Evolutionary conservation across 2,113 vertebrate genomes (phyloP).

Genomic region (Mionectes macconnelli): DNA sequence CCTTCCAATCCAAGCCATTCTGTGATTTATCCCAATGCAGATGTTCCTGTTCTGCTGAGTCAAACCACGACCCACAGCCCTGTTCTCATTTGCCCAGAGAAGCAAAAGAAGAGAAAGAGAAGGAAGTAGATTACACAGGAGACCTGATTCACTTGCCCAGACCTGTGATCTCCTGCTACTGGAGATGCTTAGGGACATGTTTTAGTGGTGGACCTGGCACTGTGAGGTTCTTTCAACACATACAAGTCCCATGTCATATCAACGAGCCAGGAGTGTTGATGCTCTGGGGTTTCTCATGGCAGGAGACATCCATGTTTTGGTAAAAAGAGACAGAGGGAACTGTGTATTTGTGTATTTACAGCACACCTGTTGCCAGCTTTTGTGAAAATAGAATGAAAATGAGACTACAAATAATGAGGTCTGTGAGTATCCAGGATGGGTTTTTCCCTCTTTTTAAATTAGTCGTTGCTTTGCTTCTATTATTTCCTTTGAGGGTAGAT

Average conservation of each 20-base stretch:
- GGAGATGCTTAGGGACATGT: not conserved
- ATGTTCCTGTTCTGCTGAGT: not conserved
- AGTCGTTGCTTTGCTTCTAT: not conserved
- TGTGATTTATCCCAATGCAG: not conserved
- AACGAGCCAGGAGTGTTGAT: not conserved
- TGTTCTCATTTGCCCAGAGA: no score
- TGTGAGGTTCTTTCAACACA: not conserved
- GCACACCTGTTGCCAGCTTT: not conserved
- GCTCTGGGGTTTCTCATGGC: not conserved
- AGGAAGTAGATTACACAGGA: not conserved
- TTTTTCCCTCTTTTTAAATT: not conserved
- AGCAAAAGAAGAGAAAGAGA: not conserved
- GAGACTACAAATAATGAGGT: not conserved
- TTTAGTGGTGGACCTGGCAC: not conserved
- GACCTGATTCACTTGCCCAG: not conserved
- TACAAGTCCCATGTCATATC: fast-evolving
- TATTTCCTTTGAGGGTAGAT: not conserved
- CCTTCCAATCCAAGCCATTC: not conserved
- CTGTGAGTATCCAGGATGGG: not conserved
- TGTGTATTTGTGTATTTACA: not conserved
- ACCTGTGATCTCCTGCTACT: not conserved
- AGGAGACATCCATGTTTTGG: not conserved
- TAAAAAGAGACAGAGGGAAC: not conserved
- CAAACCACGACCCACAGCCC: not conserved
- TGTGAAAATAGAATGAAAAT: not conserved